Conservation (phyloP, 2,888 invertebrate species). For the Scaptomyza reducta region DNA sequence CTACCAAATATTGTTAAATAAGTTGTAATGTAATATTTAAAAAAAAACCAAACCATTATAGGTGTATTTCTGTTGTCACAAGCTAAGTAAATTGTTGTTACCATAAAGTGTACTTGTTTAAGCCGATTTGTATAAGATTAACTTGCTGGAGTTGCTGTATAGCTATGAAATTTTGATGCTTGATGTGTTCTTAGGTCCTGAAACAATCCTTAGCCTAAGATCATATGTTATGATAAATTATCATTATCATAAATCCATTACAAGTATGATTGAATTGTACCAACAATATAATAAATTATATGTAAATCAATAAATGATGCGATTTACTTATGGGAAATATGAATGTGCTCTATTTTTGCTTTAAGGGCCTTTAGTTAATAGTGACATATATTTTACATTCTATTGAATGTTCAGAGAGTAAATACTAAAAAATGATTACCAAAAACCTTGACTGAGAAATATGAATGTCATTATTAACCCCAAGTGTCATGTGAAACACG, state of each 20-base stretch:
- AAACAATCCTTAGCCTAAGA: not conserved
- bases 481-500: conserved; percentile 12
- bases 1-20: conserved; percentile 65
- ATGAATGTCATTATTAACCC: not conserved
- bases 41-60: not conserved
- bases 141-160: not conserved
- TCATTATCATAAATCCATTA: not conserved
- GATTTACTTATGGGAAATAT: not conserved
- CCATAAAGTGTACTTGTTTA: not conserved
- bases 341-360: not conserved
- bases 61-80: conserved; percentile 27
- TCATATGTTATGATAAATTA: too few species aligned
- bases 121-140: not conserved
- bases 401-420: too few species aligned
- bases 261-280: not conserved
- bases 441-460: conserved; percentile 5
- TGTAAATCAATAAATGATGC: not conserved
- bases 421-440: too few species aligned
- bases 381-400: too few species aligned
- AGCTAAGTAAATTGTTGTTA: conserved; percentile 38
- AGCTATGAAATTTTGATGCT: not conserved
- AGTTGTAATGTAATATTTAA: conserved; percentile 44
- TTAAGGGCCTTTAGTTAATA: not conserved
- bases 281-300: not conserved
- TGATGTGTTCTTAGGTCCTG: too few species aligned